Evolutionary conservation across 2,113 vertebrate genomes (phyloP).

Genomic region (Mixornis gularis): DNA sequence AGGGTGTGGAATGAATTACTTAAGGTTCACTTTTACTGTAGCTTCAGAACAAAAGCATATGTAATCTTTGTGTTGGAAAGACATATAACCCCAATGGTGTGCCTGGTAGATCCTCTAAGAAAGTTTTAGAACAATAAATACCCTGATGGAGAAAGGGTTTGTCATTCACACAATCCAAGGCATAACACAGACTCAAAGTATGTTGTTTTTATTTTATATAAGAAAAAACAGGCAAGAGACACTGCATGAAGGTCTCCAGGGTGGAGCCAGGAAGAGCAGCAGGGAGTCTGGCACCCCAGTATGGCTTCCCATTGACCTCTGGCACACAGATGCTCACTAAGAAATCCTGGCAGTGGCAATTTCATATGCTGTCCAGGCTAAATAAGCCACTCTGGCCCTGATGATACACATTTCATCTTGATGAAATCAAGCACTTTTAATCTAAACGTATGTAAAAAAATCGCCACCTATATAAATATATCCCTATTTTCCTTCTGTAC

Average conservation of each 20-base stretch:
- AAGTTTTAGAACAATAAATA: neutral
- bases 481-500: neutral
- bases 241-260: neutral
- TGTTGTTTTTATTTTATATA: neutral
- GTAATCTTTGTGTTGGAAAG: neutral
- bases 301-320: rapidly evolving
- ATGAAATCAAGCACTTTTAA: neutral
- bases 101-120: neutral
- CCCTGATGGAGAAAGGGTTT: neutral
- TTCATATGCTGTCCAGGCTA: neutral
- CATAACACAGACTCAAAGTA: neutral
- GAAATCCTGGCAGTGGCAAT: neutral
- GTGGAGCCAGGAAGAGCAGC: neutral
- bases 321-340: rapidly evolving
- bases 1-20: neutral
- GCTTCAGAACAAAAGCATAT: neutral
- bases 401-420: neutral
- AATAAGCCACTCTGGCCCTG: neutral
- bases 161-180: neutral
- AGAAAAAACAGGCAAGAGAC: neutral
- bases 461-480: neutral
- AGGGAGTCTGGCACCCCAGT: neutral
- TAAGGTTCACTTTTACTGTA: neutral
- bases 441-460: neutral
- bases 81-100: rapidly evolving